A percentile compares a stretch with the other conserved stretches of the same genome.
These are phyloP conservation scores for Dasypolia templi DNA, from an alignment of 2,888 invertebrate genomes.

Conservation along the genomic window DNA sequence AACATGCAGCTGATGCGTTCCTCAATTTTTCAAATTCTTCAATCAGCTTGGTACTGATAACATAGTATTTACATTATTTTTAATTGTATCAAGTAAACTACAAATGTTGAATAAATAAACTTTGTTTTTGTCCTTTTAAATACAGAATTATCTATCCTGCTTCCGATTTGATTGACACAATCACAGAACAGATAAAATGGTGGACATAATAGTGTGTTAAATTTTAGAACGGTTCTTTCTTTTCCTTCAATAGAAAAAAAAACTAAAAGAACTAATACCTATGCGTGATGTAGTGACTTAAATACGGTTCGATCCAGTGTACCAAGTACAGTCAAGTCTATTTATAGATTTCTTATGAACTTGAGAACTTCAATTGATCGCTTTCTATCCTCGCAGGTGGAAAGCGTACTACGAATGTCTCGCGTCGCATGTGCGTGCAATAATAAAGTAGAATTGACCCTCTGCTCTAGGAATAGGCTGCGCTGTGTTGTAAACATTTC, in stretches of 20 bases:
- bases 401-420: slow-evolving; percentile 66
- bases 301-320: slow-evolving; percentile 19
- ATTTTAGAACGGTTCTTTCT: neutral
- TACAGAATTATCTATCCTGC: neutral
- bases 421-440: slow-evolving; percentile 33
- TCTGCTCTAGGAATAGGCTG: slow-evolving; percentile 16
- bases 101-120: neutral
- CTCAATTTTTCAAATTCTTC: slow-evolving; percentile 7
- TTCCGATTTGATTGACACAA: neutral
- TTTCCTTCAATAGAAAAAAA: neutral
- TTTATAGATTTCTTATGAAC: slow-evolving; percentile 72
- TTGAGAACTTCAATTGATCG: slow-evolving; percentile 64
- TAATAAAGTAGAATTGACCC: slow-evolving; percentile 31
- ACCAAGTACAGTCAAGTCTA: slow-evolving; percentile 58
- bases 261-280: neutral
- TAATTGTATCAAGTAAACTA: neutral
- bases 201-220: neutral
- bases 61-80: neutral
- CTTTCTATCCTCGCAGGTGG: slow-evolving; percentile 71
- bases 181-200: no score
- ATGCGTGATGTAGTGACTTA: neutral
- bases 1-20: slow-evolving; percentile 17
- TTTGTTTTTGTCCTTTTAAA: neutral
- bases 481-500: neutral
- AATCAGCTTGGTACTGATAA: neutral